Percentiles rank a stretch among this genome's conserved stretches.
phyloP scores from a whole-genome alignment of 1,140 invertebrate species.

The Sarcophaga peregrina region DNA sequence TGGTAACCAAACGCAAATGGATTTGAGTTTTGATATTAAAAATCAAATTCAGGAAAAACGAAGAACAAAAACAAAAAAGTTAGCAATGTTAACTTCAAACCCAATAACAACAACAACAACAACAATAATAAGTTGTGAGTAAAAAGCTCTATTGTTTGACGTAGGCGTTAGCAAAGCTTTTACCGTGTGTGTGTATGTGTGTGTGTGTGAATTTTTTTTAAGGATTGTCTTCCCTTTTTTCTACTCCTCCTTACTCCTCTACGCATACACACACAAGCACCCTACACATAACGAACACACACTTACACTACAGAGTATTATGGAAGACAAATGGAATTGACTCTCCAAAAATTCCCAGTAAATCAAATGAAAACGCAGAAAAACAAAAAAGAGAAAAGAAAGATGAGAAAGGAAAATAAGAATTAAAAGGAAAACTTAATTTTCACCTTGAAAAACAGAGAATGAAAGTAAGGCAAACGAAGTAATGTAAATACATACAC shows the following conservation, averaged over 20 bases:
- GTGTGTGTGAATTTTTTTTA: too few species aligned
- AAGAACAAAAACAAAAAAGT: not conserved
- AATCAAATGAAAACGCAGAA: not conserved
- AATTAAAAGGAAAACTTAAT: not conserved
- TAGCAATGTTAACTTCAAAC: not conserved
- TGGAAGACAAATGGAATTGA: not conserved
- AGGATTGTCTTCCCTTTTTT: too few species aligned
- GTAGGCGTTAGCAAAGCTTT: conserved; percentile 24
- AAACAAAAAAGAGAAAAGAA: too few species aligned
- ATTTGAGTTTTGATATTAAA: not conserved
- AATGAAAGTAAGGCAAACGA: too few species aligned
- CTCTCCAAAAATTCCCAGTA: not conserved
- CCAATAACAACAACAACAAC: not conserved
- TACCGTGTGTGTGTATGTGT: too few species aligned
- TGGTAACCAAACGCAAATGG: not conserved
- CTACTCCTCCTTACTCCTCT: not conserved
- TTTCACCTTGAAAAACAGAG: conserved; percentile 1
- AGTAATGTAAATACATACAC: too few species aligned
- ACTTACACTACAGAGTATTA: not conserved
- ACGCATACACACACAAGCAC: not conserved
- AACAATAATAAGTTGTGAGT: not conserved
- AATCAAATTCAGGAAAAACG: not conserved
- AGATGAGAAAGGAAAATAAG: too few species aligned
- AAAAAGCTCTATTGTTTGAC: conserved; percentile 14
- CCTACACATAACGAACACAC: not conserved